phyloP scores from a whole-genome alignment of 2,113 vertebrate species.

The Cercopithecus mona region DNA sequence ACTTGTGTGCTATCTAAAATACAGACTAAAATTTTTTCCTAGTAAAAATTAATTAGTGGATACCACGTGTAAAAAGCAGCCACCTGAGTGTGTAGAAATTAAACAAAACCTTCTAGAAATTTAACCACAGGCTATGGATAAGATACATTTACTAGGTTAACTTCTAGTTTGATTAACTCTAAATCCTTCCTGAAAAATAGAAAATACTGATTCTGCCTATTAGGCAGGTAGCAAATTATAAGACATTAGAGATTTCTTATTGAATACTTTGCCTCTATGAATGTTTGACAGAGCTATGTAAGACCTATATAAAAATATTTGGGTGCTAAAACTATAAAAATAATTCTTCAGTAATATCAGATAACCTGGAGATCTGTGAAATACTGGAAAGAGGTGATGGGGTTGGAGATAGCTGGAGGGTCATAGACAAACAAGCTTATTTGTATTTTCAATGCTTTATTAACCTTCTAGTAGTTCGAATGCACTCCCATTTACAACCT shows the following conservation, averaged over 20 bases:
- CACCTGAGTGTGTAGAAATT: not conserved
- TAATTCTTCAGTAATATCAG: not conserved
- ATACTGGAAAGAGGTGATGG: not conserved
- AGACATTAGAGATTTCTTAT: not conserved
- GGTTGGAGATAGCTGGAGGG: not conserved
- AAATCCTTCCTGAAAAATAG: not conserved
- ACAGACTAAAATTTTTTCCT: not conserved
- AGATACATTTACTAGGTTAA: not conserved
- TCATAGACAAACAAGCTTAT: not conserved
- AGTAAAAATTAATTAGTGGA: not conserved
- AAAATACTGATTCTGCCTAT: slow-evolving; percentile 10
- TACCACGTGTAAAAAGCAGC: not conserved
- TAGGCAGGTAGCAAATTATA: not conserved
- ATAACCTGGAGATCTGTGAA: not conserved
- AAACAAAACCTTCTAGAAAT: slow-evolving; percentile 20
- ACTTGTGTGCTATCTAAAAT: slow-evolving; percentile 8
- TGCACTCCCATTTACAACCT: not conserved
- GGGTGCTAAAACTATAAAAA: not conserved
- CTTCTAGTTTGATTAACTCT: slow-evolving; percentile 25
- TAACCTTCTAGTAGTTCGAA: not conserved
- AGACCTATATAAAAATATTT: not conserved
- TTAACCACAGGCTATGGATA: not conserved
- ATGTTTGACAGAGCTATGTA: slow-evolving; percentile 5
- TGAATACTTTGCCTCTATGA: not conserved
- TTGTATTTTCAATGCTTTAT: not conserved